Evolutionary conservation across 2,113 vertebrate species (phyloP), one percentile per base, ranked within the genome.

Genomic region (Myotis brandtii): DNA sequence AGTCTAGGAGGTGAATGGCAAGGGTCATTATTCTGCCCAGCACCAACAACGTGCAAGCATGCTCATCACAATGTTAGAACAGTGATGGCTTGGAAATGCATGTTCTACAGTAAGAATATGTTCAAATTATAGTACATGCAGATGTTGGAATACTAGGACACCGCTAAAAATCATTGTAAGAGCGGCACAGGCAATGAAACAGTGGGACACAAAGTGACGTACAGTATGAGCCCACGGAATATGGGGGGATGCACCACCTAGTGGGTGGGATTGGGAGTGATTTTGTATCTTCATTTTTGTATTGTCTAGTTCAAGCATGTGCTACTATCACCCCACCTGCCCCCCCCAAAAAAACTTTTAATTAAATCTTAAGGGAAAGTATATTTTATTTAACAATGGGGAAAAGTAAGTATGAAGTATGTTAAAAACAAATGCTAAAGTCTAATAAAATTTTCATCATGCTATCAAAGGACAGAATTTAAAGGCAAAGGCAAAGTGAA

Each of bases 301-400:
- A 3, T 83, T 83, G 6, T 69, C 64, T 75, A 20, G 20, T 91
- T 32, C 54, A 77, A 86, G 20, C 21, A 56, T 64, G 27, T 80
- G 18, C 88, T 75, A 81, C 21, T 50, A 37, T 59, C 76, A 43
- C 30, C 25, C 40, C 12, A 62, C 43, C 13, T 69, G 2, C 82
- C 52, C 43, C 50, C 21, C 30, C 7, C 2, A 34, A 9, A 94
- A 46, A 46, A 64, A 77, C n/a, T 91, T 94, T 94, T 81, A 90
- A 96, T 96, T 91, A 91, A 84, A 91, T 96, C 81, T 96, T 87
- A 94, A 92, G 89, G 86, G 64, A 95, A 83, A 92, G 34, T 64
- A 23, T 90, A 81, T 73, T 91, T 95, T 94, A 80, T 91, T 94
- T 96, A 89, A 91, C 77, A 88, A 40, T 72, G n/a, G 91, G 75